A percentile compares a stretch with the other conserved stretches of the same genome.
phyloP scores from a whole-genome alignment of 2,888 invertebrate species.

The Eupithecia insigniata region DNA sequence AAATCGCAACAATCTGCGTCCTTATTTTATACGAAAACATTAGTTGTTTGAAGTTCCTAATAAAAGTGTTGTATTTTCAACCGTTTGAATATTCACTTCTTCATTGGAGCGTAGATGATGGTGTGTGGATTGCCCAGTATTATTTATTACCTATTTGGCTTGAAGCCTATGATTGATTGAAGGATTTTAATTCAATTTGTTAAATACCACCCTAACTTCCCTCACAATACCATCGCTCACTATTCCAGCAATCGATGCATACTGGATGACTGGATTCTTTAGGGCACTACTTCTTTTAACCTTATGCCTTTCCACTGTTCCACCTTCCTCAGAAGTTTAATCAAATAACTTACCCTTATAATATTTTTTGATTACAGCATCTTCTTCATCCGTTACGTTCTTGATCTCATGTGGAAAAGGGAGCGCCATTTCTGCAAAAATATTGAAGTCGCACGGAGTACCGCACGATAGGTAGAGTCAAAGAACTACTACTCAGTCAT shows the following conservation, averaged over 20 bases:
- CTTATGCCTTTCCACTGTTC: neutral
- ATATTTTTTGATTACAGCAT: constrained; percentile 61
- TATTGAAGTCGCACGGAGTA: no score
- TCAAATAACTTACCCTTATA: constrained; percentile 58
- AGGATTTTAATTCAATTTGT: neutral
- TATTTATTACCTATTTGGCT: no score
- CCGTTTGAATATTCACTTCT: no score
- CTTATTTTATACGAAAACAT: no score
- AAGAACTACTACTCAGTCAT: no score
- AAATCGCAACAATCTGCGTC: no score
- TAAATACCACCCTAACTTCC: neutral
- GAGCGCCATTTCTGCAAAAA: constrained; percentile 42
- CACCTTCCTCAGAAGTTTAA: neutral
- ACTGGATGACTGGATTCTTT: neutral
- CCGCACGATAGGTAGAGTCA: no score
- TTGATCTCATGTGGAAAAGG: constrained; percentile 57
- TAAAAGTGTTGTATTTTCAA: no score
- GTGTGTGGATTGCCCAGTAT: no score
- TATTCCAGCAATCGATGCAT: neutral
- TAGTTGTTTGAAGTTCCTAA: no score
- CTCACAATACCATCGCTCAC: neutral
- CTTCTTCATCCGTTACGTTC: constrained; percentile 61
- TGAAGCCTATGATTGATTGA: neutral
- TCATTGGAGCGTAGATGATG: no score
- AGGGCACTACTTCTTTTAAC: neutral